Evolutionary conservation across 2,113 vertebrate species (phyloP), one percentile per base, ranked within the genome.

Genomic region (Periophthalmodon schlosseri): DNA sequence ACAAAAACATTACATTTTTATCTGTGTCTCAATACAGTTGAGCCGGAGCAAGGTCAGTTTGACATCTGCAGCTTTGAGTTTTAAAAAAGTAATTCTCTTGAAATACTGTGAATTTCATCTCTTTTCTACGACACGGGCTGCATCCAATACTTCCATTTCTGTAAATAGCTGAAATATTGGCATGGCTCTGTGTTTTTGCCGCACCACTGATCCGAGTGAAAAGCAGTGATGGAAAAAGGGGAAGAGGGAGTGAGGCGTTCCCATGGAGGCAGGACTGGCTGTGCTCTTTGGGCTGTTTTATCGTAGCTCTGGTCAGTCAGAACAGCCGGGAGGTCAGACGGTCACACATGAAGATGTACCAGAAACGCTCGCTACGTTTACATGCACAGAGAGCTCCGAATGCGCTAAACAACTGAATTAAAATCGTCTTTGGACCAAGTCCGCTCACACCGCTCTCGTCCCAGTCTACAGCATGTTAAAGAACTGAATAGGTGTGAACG

Each of bases 101-200:
- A 60, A 28, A 60, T 60, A 60, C 57, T 60, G 23, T 60, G 57
- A 28, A 28, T 58, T 58, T 12, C 56, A 21, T 58, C 24, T 28
- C 58, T 65, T 75, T 73, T 47, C 68, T 69, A 61, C 18, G 74
- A 68, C 44, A 56, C 61, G 46, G 63, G 57, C 77, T 34, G 61
- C 72, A 73, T 50, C 73, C 69, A 68, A 73, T 54, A 73, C 66
- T 15, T 71, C 57, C 46, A 24, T 44, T 36, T 58, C 28, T 52
- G 70, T 78, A 61, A 77, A 75, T 77, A 72, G 64, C 24, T 73
- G 57, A 76, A 69, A 74, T 69, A 70, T 81, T 76, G 36, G 20
- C 75, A 84, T 67, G 74, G 72, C 69, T 80, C 74, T 70, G 85
- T 81, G 77, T 76, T 72, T 83, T 79, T 81, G n/a, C 76, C 0